A percentile compares a stretch with the other conserved stretches of the same genome.
phyloP scores from a whole-genome alignment of 2,888 invertebrate genomes.

The Lepidochrysops patricia region DNA sequence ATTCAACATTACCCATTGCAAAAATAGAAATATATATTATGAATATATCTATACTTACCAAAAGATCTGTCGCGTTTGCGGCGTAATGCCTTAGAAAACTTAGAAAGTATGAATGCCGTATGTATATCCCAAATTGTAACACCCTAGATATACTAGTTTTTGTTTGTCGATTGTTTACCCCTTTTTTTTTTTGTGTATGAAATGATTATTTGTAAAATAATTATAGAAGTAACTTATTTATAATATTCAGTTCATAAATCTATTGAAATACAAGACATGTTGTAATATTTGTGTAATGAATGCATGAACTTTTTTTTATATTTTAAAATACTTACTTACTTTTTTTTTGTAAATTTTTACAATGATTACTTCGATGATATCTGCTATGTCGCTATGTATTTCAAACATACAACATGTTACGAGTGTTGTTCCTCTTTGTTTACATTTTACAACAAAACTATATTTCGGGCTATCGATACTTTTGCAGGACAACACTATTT shows the following conservation, averaged over 20 bases:
- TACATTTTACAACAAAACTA: no score
- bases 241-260: background rate
- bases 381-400: background rate
- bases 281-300: background rate
- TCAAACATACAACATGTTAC: no score
- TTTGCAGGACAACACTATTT: background rate
- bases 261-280: background rate
- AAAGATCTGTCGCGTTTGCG: conserved; percentile 36
- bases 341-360: background rate
- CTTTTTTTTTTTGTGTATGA: background rate
- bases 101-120: conserved; percentile 29
- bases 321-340: background rate
- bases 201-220: background rate
- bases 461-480: no score
- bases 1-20: background rate
- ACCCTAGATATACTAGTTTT: background rate
- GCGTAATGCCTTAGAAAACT: conserved; percentile 54
- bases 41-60: conserved; percentile 27
- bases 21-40: background rate
- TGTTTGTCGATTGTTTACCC: background rate
- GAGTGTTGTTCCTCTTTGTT: no score
- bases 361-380: background rate
- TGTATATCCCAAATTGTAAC: background rate
- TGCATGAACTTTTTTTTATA: background rate
- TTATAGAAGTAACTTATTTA: background rate